Evolutionary conservation across 2,113 vertebrate species (phyloP), one percentile per base, ranked within the genome.

Genomic region (Bos indicus): DNA sequence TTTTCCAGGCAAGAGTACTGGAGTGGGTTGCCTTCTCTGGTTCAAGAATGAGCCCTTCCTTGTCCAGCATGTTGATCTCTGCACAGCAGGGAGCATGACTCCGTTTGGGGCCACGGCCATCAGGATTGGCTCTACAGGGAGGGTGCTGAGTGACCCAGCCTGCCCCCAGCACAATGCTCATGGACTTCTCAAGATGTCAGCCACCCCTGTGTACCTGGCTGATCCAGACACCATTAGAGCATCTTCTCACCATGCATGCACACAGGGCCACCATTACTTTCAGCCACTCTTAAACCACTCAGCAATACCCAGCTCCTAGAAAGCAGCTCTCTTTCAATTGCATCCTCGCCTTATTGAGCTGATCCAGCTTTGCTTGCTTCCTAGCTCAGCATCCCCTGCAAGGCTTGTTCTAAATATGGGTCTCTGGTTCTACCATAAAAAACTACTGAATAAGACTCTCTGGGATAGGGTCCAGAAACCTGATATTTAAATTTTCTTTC

Each of bases 81-180:
- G 17, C 48, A 52, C 25, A 77, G 48, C 11, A 33, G 59, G 36
- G 2, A 83, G 8, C 0, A 36, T 4, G 23, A 19, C 4, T 60
- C 56, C 19, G 0, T 9, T 9, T 8, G 11, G 8, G 8, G 46
- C 14, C 13, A 52, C 1, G 12, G 74, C 23, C 40, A 48, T 30
- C 28, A 90, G 2, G 7, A 19, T 0, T 84, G 13, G 6, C 26
- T 17, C 15, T 6, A 19, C 28, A 4, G 2, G 5, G 11, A 74
- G 78, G 40, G 15, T 59, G 16, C 17, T 40, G 36, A 51, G 36
- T 4, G 17, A 26, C 3, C 54, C 9, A 6, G 16, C 4, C 48
- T 43, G 11, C 5, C 25, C 10, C 46, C 36, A 52, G 33, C 6
- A 0, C 5, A 2, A 14, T 11, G 30, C 16, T 57, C 28, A 19